phyloP scores from a whole-genome alignment of 2,888 invertebrate genomes.

The Steromphala cineraria region DNA sequence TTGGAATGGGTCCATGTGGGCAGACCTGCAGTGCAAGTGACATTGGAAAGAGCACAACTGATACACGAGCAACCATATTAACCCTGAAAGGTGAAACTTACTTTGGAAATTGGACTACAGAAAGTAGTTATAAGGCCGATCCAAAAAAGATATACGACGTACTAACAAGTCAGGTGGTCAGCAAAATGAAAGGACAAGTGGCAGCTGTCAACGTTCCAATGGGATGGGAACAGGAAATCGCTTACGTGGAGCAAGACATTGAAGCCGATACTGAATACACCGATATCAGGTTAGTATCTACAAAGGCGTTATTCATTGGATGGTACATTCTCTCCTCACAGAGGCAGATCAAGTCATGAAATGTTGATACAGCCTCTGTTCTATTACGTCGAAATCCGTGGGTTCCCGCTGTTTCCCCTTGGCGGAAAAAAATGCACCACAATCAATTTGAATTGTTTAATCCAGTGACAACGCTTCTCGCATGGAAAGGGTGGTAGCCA shows the following conservation, averaged over 20 bases:
- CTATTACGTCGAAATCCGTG: no score
- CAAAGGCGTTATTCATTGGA: no score
- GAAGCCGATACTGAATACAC: background rate
- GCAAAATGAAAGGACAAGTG: background rate
- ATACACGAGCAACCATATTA: background rate
- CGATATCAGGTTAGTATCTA: no score
- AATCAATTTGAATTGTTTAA: no score
- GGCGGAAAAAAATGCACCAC: no score
- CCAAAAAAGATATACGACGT: background rate
- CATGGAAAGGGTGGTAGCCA: no score
- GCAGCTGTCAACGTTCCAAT: background rate
- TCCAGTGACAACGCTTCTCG: no score
- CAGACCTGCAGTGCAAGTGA: background rate
- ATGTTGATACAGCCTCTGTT: no score
- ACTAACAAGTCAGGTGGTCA: background rate
- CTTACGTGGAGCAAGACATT: background rate
- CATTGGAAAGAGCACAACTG: background rate
- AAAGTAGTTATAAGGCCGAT: background rate
- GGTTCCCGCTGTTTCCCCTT: no score
- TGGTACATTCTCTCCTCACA: no score
- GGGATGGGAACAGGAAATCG: background rate
- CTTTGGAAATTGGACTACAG: background rate
- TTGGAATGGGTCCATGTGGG: background rate
- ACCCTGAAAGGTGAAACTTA: background rate
- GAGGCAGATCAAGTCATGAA: no score